These are phyloP conservation scores for Steromphala cineraria DNA, from an alignment of 2,888 invertebrate genomes.

Conservation along the genomic window DNA sequence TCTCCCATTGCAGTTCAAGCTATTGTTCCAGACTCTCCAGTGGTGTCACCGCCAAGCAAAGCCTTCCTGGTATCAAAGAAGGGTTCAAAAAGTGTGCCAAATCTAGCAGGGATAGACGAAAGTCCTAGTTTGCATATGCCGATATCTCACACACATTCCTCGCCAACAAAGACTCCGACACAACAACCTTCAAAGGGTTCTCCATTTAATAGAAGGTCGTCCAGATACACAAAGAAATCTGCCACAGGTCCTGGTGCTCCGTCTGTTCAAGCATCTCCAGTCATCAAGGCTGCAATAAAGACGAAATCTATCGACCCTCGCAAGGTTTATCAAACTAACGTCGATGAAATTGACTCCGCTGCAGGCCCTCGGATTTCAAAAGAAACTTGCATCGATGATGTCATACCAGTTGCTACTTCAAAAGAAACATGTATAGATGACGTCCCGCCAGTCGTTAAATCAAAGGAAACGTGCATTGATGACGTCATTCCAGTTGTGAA, in stretches of 20 bases:
- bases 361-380: background rate
- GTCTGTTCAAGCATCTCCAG: background rate
- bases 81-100: slow-evolving; percentile 8
- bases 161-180: background rate
- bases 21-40: background rate
- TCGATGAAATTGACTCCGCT: background rate
- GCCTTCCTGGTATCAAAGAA: background rate
- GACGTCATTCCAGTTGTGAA: background rate
- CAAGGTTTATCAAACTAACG: background rate
- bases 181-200: background rate
- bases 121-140: background rate
- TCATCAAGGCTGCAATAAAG: background rate
- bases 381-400: background rate
- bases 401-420: background rate
- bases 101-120: background rate
- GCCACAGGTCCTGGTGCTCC: background rate
- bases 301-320: background rate
- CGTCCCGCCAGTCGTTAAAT: background rate
- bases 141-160: background rate
- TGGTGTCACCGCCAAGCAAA: background rate
- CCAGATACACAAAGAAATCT: background rate
- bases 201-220: background rate
- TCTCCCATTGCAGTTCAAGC: background rate
- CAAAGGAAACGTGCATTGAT: background rate
- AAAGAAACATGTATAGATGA: background rate